A percentile compares a stretch with the other conserved stretches of the same genome.
phyloP scores from a whole-genome alignment of 2,113 vertebrate genomes.

The Pterocles burchelli region DNA sequence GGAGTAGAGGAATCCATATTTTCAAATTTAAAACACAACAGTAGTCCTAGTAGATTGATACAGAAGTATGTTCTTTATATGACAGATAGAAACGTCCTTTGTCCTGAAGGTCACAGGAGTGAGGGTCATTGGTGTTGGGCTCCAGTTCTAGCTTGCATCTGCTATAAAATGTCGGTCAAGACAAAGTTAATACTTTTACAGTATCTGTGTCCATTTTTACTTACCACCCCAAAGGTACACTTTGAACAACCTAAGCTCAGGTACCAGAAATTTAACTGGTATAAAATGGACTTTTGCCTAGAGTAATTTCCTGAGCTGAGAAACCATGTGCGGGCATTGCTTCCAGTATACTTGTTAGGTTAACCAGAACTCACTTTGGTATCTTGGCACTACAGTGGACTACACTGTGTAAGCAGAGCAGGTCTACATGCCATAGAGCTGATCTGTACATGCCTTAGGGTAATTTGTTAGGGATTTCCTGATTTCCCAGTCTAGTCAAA shows the following conservation, averaged over 20 bases:
- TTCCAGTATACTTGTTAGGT: not conserved
- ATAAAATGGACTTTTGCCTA: not conserved
- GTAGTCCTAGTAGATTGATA: not conserved
- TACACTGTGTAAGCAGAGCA: rapidly evolving
- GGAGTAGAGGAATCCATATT: rapidly evolving
- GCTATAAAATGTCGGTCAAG: not conserved
- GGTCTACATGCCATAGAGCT: not conserved
- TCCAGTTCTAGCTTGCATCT: not conserved
- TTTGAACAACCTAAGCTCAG: not conserved
- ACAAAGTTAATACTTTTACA: not conserved
- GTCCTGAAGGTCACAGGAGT: not conserved
- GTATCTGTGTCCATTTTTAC: not conserved
- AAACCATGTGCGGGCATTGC: not conserved
- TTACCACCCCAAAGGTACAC: not conserved
- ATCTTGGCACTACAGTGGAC: not conserved
- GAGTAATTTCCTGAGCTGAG: not conserved
- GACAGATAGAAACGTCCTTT: not conserved
- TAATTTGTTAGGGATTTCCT: not conserved
- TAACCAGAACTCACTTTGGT: not conserved
- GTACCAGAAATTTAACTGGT: not conserved
- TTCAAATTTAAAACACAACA: not conserved
- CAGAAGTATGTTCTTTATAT: not conserved
- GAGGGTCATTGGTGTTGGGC: not conserved
- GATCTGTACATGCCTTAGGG: not conserved
- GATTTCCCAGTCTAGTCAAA: not conserved